Percentiles rank a stretch among this genome's conserved stretches.
phyloP scores from a whole-genome alignment of 2,888 invertebrate genomes.

The Hypomecis punctinalis region DNA sequence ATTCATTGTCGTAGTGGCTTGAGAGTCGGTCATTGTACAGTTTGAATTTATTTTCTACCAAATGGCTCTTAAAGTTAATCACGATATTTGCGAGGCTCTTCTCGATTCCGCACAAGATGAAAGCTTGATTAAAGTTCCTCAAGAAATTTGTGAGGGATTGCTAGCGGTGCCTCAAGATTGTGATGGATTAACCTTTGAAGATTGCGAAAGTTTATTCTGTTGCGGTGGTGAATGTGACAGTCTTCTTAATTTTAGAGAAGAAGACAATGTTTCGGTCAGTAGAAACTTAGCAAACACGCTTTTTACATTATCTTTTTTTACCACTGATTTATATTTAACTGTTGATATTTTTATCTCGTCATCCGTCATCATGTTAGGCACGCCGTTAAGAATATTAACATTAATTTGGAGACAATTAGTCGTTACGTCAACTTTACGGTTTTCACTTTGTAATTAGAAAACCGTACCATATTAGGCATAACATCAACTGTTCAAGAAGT shows the following conservation, averaged over 20 bases:
- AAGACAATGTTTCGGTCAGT: conserved; percentile 40
- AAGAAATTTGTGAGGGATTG: conserved; percentile 34
- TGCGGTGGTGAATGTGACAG: conserved; percentile 31
- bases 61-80: conserved; percentile 46
- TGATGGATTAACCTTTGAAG: conserved; percentile 26
- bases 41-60: conserved; percentile 28
- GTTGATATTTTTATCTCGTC: not conserved
- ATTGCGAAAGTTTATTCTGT: conserved; percentile 24
- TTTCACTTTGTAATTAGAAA: not conserved
- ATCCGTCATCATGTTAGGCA: not conserved
- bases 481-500: not conserved
- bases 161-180: conserved; percentile 37
- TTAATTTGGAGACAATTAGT: not conserved
- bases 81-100: conserved; percentile 37
- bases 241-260: conserved; percentile 34
- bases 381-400: not conserved
- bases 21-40: conserved; percentile 55
- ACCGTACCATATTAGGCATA: not conserved
- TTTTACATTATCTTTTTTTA: conserved; percentile 26
- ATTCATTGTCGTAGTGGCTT: conserved; percentile 50
- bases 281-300: conserved; percentile 3
- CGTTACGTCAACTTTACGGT: not conserved
- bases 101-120: conserved; percentile 25
- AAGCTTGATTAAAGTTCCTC: conserved; percentile 34
- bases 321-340: too few species aligned